phyloP scores from a whole-genome alignment of 35 echinoderm and acorn worm genomes.

The Lytechinus variegatus region DNA sequence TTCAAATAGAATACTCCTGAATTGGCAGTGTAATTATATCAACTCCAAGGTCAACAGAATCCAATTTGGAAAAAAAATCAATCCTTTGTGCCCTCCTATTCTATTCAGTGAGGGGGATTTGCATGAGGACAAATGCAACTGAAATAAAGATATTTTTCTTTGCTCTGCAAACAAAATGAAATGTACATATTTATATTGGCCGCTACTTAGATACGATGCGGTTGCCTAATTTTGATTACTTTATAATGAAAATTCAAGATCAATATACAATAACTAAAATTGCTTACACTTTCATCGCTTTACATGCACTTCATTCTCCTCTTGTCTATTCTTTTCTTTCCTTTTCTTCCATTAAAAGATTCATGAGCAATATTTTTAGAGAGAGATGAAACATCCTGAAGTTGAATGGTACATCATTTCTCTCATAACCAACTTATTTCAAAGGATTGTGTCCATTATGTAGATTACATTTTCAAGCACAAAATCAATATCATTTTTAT shows the following conservation, averaged over 20 bases:
- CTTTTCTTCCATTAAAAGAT: neutral
- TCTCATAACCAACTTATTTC: too few species aligned
- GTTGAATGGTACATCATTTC: too few species aligned
- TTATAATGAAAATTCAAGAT: neutral
- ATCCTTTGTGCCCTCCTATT: neutral
- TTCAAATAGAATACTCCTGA: neutral
- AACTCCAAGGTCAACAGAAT: neutral
- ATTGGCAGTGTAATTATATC: neutral
- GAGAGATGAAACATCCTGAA: too few species aligned
- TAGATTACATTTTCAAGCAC: too few species aligned
- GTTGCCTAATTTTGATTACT: neutral
- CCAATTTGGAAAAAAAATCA: neutral
- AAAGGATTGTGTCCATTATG: too few species aligned
- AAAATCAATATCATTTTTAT: too few species aligned
- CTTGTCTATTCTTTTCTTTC: neutral
- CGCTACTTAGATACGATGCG: neutral
- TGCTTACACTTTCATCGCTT: neutral
- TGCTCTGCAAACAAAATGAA: neutral
- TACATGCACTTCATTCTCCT: neutral
- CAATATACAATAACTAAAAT: neutral
- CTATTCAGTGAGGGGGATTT: neutral
- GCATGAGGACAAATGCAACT: neutral
- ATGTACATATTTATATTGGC: neutral
- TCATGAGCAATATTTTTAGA: too few species aligned
- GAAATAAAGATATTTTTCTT: neutral